Evolutionary conservation across 2,888 invertebrate species (phyloP), one percentile per base, ranked within the genome.

Genomic region (Nephrotoma appendiculata): DNA sequence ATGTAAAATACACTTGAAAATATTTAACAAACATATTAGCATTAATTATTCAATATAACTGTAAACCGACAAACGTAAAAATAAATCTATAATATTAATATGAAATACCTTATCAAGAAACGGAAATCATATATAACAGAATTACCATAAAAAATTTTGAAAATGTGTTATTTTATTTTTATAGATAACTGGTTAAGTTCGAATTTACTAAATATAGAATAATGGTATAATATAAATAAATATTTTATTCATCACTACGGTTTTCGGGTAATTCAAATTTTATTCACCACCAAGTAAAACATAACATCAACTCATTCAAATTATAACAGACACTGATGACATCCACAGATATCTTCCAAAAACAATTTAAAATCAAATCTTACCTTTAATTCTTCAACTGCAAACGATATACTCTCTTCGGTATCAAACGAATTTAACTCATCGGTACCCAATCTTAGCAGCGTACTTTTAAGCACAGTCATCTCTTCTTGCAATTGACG

Each of bases 401-500:
- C 90, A 87, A 91, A 89, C 87, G 91, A 91, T 88, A 92, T 92
- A 87, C 91, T 90, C 87, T 91, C 90, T 89, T 92, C 92, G 5
- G 91, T 91, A 89, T 92, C 91, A 86, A 91, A 89, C 88, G 90
- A 90, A 88, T 91, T 91, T 86, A 86, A 86, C 45, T 87, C 87
- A 9, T 85, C 19, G 43, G 86, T 87, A 71, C 91, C 91, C 88
- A 92, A 89, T 86, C 91, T 90, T 88, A 90, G 89, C 83, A 92
- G 89, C 87, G 90, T 89, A 88, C 90, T 90, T 89, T 91, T 91
- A 88, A 92, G 88, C 86, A 90, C 89, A 88, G 90, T 90, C 91
- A 92, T 92, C 90, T 92, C 92, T 89, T 91, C 91, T 89, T 92
- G 92, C 90, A 92, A 89, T 88, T 91, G 90, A 88, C 91, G 90